Base-by-base conservation (phyloP, 2,797 vertebrate species). In the Jordanella pulchra region DNA sequence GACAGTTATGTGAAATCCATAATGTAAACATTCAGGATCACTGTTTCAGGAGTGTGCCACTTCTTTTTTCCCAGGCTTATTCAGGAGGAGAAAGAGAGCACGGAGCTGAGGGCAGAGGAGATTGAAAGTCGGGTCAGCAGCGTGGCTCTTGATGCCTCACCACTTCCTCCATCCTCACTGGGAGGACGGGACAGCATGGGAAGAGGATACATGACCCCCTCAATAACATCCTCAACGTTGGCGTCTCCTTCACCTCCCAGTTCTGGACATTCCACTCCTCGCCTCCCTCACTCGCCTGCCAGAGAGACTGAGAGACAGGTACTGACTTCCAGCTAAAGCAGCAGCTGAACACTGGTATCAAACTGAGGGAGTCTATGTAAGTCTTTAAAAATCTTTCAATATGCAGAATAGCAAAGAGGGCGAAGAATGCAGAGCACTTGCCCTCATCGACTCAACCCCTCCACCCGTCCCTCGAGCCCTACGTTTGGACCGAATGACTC, bases 11-110 rank as follows among this genome's bases (percentile, higher is more conserved):
- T 21, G 4, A 32, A 17, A 35, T 35, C 10, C 56, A 23, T 6
- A 15, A 3, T 35, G 56, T 17, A 13, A 21, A 23, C 32, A 5
- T 12, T 13, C 32, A 35, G 18, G 23, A 12, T 21, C 4, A 32
- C 15, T 2, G 10, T 17, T 48, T 48, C 47, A 39, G 35, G 35
- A 39, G 35, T 39, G 18, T 10, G 32, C n/a, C 25, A 51, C 28
- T 69, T 44, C 4, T 32, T 56, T 56, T 15, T 17, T 65, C 48
- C 56, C 71, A 97, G 96, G 92, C 82, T 97, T 66, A 97, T 97
- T 78, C 96, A 97, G 86, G 96, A 97, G 87, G 96, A 97, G 82
- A 97, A 97, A 83, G 96, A 97, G 86, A 97, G 95, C 72, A 97
- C 96, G 0, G 96, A 97, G 83, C 86, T 97, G 83, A 92, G 96